These are phyloP conservation scores for Anguilla megastoma DNA, from an alignment of 2,797 vertebrate species.

Conservation along the genomic window DNA sequence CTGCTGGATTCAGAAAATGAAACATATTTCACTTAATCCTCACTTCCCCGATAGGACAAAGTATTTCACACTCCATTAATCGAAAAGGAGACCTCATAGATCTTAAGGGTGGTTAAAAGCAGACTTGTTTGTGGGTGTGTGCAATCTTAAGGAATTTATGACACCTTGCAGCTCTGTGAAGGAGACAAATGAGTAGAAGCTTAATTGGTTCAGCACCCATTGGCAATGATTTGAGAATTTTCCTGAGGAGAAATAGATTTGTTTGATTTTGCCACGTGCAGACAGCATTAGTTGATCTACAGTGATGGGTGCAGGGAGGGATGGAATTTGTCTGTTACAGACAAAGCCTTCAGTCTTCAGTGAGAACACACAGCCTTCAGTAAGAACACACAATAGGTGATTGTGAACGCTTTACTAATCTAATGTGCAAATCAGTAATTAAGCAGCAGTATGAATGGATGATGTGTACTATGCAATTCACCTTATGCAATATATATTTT, in stretches of 20 bases:
- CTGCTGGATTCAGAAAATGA: no score
- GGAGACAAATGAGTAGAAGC: neutral
- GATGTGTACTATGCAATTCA: neutral
- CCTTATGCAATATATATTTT: neutral
- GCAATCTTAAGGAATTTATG: neutral
- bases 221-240: neutral
- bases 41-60: neutral
- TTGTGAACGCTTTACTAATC: neutral
- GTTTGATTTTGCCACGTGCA: neutral
- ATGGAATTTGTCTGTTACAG: neutral
- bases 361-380: neutral
- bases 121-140: neutral
- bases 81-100: neutral
- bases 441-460: neutral
- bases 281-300: neutral
- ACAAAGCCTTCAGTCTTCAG: neutral
- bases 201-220: neutral
- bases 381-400: neutral
- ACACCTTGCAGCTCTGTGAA: neutral
- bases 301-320: neutral
- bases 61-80: conserved; percentile 10
- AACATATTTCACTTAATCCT: no score
- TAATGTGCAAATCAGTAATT: neutral
- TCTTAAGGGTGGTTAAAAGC: neutral
- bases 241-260: neutral